These are phyloP conservation scores for Macropodus opercularis DNA, from an alignment of 2,797 vertebrate genomes.

Conservation along the genomic window DNA sequence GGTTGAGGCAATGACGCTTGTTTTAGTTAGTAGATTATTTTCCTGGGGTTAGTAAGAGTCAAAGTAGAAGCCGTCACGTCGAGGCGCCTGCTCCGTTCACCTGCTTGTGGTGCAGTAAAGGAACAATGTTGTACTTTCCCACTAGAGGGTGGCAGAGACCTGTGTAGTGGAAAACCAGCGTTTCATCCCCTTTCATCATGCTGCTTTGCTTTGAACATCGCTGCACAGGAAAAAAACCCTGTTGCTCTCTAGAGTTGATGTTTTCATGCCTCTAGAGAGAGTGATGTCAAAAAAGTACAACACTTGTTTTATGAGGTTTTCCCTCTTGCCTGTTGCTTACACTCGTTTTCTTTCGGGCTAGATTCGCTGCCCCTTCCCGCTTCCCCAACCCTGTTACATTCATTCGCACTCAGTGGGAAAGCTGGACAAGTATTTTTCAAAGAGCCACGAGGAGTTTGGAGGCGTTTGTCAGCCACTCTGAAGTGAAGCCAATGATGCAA, in stretches of 20 bases:
- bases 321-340: background rate
- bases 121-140: no score
- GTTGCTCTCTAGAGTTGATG: background rate
- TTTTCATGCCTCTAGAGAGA: background rate
- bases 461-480: slow-evolving; percentile 50
- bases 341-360: slow-evolving; percentile 13
- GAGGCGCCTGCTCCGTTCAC: no score
- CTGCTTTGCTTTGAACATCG: slow-evolving; percentile 19
- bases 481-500: slow-evolving; percentile 60
- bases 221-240: background rate
- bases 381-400: background rate
- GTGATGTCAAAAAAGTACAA: slow-evolving; percentile 11
- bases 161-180: background rate
- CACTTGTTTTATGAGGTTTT: slow-evolving; percentile 10
- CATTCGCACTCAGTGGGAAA: slow-evolving; percentile 32
- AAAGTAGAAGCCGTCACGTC: no score
- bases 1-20: background rate
- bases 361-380: background rate
- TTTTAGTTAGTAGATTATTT: no score
- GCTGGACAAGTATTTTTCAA: slow-evolving; percentile 43
- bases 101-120: no score
- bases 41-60: no score
- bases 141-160: slow-evolving; percentile 59
- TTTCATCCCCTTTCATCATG: slow-evolving; percentile 55
- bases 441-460: slow-evolving; percentile 32